Evolutionary conservation across 2,113 vertebrate species (phyloP).

Genomic region (Astatoreochromis straeleni): DNA sequence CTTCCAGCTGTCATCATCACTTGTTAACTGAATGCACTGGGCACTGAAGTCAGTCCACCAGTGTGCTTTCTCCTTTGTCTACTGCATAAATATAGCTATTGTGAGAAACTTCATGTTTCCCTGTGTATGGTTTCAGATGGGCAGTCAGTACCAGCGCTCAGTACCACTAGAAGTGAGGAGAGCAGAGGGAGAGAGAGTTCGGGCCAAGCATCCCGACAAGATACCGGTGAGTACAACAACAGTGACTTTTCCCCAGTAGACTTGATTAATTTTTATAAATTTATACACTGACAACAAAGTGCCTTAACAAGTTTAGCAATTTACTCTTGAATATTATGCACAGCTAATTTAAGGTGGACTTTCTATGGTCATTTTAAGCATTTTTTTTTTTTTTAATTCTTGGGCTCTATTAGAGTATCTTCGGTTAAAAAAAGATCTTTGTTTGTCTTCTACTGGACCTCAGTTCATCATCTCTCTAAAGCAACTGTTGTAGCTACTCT

Average conservation of each 20-base stretch:
- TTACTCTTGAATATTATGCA: not conserved
- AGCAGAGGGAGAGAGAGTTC: conserved; percentile 74
- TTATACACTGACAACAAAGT: not conserved
- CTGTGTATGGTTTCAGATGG: conserved; percentile 62
- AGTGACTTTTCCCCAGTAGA: not conserved
- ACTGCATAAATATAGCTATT: conserved; percentile 18
- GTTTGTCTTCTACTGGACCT: not conserved
- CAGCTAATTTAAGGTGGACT: not conserved
- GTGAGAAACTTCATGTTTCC: conserved; percentile 5
- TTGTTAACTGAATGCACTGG: not conserved
- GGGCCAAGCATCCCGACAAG: conserved; percentile 78
- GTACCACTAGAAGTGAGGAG: conserved; percentile 75
- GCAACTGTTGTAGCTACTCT: not conserved
- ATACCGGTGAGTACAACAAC: conserved; percentile 67
- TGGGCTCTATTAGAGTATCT: not conserved
- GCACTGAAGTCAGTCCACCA: conserved; percentile 22
- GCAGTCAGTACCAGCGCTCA: conserved; percentile 72
- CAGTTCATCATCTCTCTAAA: not conserved
- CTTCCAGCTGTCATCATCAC: not conserved
- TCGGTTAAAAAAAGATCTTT: not conserved
- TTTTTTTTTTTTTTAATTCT: accelerated
- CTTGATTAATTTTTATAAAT: not conserved
- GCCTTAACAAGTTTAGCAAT: not conserved
- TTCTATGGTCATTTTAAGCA: not conserved
- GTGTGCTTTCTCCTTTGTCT: conserved; percentile 17